phyloP scores from a whole-genome alignment of 2,888 invertebrate genomes.

The Yponomeuta sedellus region DNA sequence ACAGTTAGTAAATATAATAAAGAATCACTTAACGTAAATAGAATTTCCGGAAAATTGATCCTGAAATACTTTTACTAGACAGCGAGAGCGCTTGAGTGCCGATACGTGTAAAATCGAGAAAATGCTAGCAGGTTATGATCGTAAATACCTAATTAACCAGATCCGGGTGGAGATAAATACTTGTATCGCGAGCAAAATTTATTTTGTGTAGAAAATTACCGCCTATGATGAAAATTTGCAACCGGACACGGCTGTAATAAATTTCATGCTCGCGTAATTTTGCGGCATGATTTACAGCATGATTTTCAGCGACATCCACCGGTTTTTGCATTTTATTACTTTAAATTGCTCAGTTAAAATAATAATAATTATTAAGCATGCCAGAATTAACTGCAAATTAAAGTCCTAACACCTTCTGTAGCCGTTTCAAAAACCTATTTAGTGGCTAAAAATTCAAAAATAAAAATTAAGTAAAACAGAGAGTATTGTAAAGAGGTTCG shows the following conservation, averaged over 20 bases:
- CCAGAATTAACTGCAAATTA: not conserved
- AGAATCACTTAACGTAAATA: too few species aligned
- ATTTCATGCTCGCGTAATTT: conserved; percentile 67
- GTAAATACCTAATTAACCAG: not conserved
- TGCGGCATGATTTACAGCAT: conserved; percentile 58
- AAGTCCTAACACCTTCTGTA: not conserved
- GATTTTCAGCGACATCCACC: conserved; percentile 46
- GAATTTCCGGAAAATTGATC: too few species aligned
- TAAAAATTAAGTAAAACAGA: too few species aligned
- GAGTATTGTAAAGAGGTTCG: too few species aligned
- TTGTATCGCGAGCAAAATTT: conserved; percentile 42
- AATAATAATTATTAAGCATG: conserved; percentile 24
- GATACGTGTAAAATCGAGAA: too few species aligned
- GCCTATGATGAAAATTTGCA: conserved; percentile 60
- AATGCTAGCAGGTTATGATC: not conserved
- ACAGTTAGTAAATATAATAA: too few species aligned
- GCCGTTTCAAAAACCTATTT: too few species aligned
- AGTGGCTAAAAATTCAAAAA: too few species aligned
- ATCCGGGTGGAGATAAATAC: conserved; percentile 21
- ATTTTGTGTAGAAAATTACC: conserved; percentile 51
- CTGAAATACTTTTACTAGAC: too few species aligned
- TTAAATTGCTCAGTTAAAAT: conserved; percentile 24
- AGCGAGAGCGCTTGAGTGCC: too few species aligned
- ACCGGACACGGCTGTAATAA: conserved; percentile 62
- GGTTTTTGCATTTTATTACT: conserved; percentile 45